Evolutionary conservation across 2,797 vertebrate species (phyloP), one percentile per base, ranked within the genome.

Genomic region (Dallia pectoralis): DNA sequence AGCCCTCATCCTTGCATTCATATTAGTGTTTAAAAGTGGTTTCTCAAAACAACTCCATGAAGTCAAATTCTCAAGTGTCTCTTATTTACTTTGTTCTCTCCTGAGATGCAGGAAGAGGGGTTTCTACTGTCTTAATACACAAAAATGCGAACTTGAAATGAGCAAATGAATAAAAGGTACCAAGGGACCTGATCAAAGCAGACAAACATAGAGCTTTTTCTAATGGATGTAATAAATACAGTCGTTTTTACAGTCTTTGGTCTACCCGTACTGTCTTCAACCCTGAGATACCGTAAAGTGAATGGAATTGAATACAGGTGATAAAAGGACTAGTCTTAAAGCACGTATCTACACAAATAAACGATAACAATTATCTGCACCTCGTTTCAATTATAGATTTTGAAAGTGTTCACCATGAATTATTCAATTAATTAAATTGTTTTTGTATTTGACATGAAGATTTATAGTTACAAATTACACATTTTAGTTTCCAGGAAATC

Each of bases 131-230:
- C 47, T 69, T 15, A 70, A 73, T 69, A 70, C 64, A 69, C 53
- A n/a, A 71, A 76, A 71, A 48, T 19, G 63, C 36, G n/a, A 67
- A 25, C 29, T 25, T 32, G 29, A 68, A 73, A 77, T 63, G 62
- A 78, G 36, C 66, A 63, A 72, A 29, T 49, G 48, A 72, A 56
- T 76, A 77, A 73, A 76, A 62, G 70, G 70, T 61, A 74, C 71
- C 71, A 15, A 70, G 71, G 78, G 76, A 80, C 72, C 70, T 73
- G 56, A 76, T 72, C 67, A 74, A 78, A 76, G 66, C 25, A 74
- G 32, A 65, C 62, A 67, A 72, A 70, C 61, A 72, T 33, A 22
- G 56, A 16, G n/a, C 33, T 67, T 67, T 62, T 32, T 62, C n/a
- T 71, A 74, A 65, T 74, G 68, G 67, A 68, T 47, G 36, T 22